Conservation (phyloP, 2,113 vertebrate genomes). For the Cavia aperea region DNA sequence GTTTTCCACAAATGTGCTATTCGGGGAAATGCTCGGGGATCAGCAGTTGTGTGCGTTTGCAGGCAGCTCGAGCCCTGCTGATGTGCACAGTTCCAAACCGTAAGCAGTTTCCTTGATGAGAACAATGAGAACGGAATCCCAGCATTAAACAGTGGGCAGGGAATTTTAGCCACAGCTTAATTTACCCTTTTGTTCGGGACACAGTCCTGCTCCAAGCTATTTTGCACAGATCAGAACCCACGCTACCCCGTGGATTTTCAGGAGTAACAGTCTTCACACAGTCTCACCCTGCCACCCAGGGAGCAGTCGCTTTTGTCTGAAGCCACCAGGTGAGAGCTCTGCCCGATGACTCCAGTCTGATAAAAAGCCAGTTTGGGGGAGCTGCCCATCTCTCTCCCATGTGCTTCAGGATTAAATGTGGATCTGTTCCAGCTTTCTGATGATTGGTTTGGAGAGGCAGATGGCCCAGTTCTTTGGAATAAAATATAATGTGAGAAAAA, state of each 20-base stretch:
- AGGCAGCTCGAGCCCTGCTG: conserved; percentile 40
- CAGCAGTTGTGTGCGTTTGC: conserved; percentile 13
- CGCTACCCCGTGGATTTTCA: conserved; percentile 14
- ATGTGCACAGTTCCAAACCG: neutral
- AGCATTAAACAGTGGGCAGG: neutral
- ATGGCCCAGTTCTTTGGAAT: neutral
- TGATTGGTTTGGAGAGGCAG: neutral
- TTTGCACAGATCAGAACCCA: conserved; percentile 17
- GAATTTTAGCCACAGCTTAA: conserved; percentile 46
- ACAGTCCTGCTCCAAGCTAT: conserved; percentile 24
- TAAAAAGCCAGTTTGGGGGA: neutral
- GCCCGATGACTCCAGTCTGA: neutral
- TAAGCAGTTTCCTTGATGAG: conserved; percentile 33
- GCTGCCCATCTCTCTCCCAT: neutral
- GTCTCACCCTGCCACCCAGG: neutral
- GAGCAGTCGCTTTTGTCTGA: neutral
- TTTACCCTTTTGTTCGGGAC: conserved; percentile 48
- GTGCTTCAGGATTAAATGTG: neutral
- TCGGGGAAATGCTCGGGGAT: neutral
- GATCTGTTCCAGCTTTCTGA: neutral
- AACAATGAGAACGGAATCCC: conserved; percentile 19
- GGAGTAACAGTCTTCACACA: conserved; percentile 1
- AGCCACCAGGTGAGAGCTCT: neutral
- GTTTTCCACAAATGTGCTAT: conserved; percentile 36
- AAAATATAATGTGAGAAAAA: neutral